Base-by-base conservation (phyloP, 2,888 invertebrate genomes). In the Oscheius myriophilus region DNA sequence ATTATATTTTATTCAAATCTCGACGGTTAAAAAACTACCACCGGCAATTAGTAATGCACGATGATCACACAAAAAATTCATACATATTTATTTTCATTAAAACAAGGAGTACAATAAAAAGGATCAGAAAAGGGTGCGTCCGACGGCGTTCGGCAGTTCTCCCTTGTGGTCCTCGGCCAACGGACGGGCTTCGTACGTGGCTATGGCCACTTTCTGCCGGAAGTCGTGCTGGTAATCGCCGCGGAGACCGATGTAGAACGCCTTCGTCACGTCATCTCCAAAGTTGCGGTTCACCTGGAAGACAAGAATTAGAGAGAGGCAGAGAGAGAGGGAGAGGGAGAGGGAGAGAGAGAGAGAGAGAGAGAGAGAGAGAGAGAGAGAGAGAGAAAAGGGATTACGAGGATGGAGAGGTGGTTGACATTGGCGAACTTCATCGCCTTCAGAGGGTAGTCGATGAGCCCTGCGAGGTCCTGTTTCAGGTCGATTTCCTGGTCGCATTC, bases 181-280 rank as follows among this genome's bases (percentile, higher is more conserved):
- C 9, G 86, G 76, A 7, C 84, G 71, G 2, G 84, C 74, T 54
- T 86, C 86, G 71, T 86, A 86, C 9, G 80, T 86, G 9, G 84
- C 83, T 53, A 87, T 84, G 7, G 81, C 83, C 25, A 82, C 75
- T 68, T 73, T 77, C 53, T 76, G 73, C 23, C 82, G 71, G 66
- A 82, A 76, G 25, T 81, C 79, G 41, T 78, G 76, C 63, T 82
- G 79, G 89, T 92, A 98, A 89, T 97, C 96, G 25, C 97, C 98
- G 87, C 92, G 92, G 51, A 98, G 89, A 12, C 95, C 97, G 86
- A 98, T 96, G 87, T 97, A 98, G 87, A 92, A 93, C 72, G 84
- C 73, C 51, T 75, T 70, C 1, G 94, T 93, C 59, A 89, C 90
- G n/a, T 93, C 93, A 21, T 90, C 91, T 25, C 95, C 95, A 89